Conservation (phyloP, 2,113 vertebrate genomes). For the Elephas maximus region DNA sequence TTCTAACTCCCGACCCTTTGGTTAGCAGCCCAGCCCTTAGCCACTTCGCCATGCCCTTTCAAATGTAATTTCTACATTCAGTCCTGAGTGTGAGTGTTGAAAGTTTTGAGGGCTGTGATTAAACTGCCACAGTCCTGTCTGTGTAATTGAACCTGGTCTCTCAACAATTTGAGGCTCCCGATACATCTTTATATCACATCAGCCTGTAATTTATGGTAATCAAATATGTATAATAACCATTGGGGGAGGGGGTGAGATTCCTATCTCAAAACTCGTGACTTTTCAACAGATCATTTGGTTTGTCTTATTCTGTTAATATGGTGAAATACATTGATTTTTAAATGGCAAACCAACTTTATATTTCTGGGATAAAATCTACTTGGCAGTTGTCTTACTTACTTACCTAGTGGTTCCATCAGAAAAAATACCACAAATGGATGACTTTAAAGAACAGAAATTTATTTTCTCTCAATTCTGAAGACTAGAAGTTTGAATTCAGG, state of each 20-base stretch:
- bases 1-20: neutral
- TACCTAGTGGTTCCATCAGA: neutral
- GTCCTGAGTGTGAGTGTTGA: neutral
- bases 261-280: neutral
- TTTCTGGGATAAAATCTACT: neutral
- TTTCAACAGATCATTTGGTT: neutral
- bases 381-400: neutral
- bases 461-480: too few relatives aligned
- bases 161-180: neutral
- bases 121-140: neutral
- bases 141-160: neutral
- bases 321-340: neutral
- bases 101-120: neutral
- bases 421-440: too few relatives aligned
- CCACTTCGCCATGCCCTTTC: neutral
- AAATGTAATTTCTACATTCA: neutral
- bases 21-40: neutral
- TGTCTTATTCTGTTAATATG: neutral
- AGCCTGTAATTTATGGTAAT: neutral
- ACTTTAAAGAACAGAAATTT: too few relatives aligned
- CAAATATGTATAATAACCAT: neutral
- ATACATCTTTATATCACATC: neutral
- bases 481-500: too few relatives aligned
- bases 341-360: neutral
- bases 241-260: neutral